Evolutionary conservation across 2,797 vertebrate genomes (phyloP), one percentile per base, ranked within the genome.

Genomic region (Malacoctenus gilli): DNA sequence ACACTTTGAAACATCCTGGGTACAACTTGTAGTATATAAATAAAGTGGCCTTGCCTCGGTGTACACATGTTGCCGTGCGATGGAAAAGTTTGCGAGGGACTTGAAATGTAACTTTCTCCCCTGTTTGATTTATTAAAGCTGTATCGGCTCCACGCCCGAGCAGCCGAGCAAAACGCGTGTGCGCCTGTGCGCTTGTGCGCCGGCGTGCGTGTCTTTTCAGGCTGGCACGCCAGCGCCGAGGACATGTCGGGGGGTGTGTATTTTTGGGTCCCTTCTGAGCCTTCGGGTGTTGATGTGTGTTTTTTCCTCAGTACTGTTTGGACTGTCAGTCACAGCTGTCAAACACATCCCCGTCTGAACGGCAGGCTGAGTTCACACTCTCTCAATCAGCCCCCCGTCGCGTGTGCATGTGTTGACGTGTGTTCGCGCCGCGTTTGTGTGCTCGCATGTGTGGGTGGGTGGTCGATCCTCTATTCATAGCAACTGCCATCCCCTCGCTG

Each of bases 311-410:
- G 40, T 30, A 1, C 41, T 57, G 72, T 75, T 75, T 72, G 58
- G 61, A 49, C 70, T 78, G 79, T 85, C 79, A 77, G 67, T 85
- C 82, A 78, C 76, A 75, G 57, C 77, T 79, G 83, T 85, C 86
- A 84, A 73, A 69, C 66, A 64, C 79, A 35, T 69, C 72, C 30
- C 47, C 1, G 28, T 55, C 37, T 31, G 56, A 75, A 40, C 52
- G 37, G 47, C 82, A 25, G 64, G 28, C 63, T 2, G 52, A 55
- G 52, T 82, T 80, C 68, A 75, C 83, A 59, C 67, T 37, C 72
- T 52, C 67, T 68, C 77, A 68, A 81, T 79, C 78, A 82, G 2
- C 57, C 69, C 60, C 71, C 68, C 1, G 22, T 40, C 22, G 53
- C 4, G 19, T 28, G 53, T 9, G 40, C 65, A 32, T 31, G 68